A percentile compares a stretch with the other conserved stretches of the same genome.
phyloP scores from a whole-genome alignment of 2,797 vertebrate genomes.

The Rhabdophis nuchalis region DNA sequence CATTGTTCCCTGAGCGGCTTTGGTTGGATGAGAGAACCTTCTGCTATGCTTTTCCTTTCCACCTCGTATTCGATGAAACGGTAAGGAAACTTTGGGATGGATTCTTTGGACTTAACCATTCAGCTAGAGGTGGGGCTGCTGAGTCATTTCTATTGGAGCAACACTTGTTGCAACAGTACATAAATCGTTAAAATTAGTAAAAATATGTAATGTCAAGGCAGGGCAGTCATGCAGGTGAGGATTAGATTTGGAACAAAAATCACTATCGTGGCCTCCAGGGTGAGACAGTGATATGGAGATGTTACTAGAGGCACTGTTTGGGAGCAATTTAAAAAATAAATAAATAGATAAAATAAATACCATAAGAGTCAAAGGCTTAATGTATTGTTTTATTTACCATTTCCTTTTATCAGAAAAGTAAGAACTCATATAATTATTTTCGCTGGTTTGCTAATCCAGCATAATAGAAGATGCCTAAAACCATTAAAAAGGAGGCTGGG shows the following conservation, averaged over 20 bases:
- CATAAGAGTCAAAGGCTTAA: background rate
- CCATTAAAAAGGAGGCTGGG: background rate
- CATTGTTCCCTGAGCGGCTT: constrained; percentile 71
- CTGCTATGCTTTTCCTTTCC: constrained; percentile 76
- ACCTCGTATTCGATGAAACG: constrained; percentile 73
- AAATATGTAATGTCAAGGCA: background rate
- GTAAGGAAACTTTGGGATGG: constrained; percentile 54
- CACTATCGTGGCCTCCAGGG: background rate
- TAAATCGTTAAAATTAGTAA: background rate
- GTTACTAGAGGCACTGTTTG: background rate
- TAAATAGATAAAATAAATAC: background rate
- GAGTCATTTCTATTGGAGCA: background rate
- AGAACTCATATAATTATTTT: background rate
- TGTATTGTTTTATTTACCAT: background rate
- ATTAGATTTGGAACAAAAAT: background rate
- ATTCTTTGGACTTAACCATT: background rate
- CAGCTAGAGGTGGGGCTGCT: background rate
- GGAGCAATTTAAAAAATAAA: background rate
- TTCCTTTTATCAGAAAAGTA: background rate
- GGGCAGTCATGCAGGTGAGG: background rate
- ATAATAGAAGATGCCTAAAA: background rate
- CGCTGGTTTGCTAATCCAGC: background rate
- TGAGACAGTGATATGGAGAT: background rate
- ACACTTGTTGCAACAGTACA: background rate
- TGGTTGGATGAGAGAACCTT: constrained; percentile 73